Conservation (phyloP, 1,140 invertebrate species). For the Penaeus indicus region DNA sequence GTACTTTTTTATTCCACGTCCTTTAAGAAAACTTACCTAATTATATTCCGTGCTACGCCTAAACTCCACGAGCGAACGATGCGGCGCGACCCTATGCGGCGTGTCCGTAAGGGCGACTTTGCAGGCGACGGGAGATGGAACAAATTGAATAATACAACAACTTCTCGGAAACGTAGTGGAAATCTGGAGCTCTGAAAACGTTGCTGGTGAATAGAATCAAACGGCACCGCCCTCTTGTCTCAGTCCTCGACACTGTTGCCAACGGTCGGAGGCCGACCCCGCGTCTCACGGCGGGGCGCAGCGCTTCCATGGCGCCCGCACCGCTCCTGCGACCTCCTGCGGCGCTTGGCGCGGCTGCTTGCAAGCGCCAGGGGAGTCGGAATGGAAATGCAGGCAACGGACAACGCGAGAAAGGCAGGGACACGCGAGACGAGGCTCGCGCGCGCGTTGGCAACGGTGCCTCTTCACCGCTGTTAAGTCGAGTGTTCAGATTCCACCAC, state of each 20-base stretch:
- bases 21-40: conserved; percentile 59
- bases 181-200: conserved; percentile 58
- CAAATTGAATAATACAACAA: conserved; percentile 62
- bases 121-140: conserved; percentile 38
- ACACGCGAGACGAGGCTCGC: not conserved
- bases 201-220: conserved; percentile 56
- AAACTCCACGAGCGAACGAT: conserved; percentile 6
- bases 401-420: not conserved
- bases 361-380: no score
- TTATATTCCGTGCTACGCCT: conserved; percentile 45
- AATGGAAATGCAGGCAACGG: no score
- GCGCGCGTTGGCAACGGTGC: conserved; percentile 33
- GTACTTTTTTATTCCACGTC: conserved; percentile 33
- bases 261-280: not conserved
- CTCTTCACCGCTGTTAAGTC: conserved; percentile 52
- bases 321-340: no score
- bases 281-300: no score
- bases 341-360: no score
- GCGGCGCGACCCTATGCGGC: conserved; percentile 1
- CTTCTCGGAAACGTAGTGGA: conserved; percentile 56
- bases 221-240: conserved; percentile 51
- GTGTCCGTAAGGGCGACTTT: conserved; percentile 46
- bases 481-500: conserved; percentile 55
- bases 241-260: conserved; percentile 43
- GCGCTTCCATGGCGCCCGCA: not conserved